Evolutionary conservation across 2,797 vertebrate genomes (phyloP).

Genomic region (Alcedo atthis): DNA sequence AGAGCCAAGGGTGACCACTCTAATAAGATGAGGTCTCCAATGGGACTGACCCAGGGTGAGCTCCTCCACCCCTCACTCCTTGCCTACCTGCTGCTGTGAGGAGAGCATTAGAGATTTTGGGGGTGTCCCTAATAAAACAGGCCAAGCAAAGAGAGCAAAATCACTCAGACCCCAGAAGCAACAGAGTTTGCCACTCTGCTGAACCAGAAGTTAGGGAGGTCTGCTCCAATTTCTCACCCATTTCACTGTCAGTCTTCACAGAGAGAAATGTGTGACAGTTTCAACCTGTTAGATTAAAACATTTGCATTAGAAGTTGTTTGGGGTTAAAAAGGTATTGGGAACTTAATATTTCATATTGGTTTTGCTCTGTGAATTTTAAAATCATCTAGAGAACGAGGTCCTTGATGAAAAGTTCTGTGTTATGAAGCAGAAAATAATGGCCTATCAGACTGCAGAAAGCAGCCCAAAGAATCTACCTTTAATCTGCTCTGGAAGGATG

Average conservation of each 20-base stretch:
- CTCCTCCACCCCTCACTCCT: neutral
- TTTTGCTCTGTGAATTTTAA: constrained; percentile 83
- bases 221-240: neutral
- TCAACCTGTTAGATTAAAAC: constrained; percentile 42
- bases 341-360: constrained; percentile 80
- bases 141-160: neutral
- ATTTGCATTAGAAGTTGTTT: constrained; percentile 47
- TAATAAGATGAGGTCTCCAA: neutral
- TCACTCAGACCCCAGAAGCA: neutral
- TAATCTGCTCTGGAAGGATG: constrained; percentile 78
- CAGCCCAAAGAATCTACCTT: constrained; percentile 81
- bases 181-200: neutral
- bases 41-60: neutral
- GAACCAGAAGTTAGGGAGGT: neutral
- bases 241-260: neutral
- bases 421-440: constrained; percentile 84
- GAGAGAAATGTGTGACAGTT: neutral
- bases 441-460: constrained; percentile 72
- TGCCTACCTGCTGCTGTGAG: neutral
- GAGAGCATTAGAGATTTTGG: neutral
- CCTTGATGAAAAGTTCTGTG: constrained; percentile 79
- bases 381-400: constrained; percentile 83
- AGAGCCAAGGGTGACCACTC: neutral
- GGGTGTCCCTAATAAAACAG: neutral
- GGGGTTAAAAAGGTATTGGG: constrained; percentile 63